A percentile compares a stretch with the other conserved stretches of the same genome.
Evolutionary conservation across 2,797 vertebrate genomes (phyloP).

Genomic region (Falco peregrinus): DNA sequence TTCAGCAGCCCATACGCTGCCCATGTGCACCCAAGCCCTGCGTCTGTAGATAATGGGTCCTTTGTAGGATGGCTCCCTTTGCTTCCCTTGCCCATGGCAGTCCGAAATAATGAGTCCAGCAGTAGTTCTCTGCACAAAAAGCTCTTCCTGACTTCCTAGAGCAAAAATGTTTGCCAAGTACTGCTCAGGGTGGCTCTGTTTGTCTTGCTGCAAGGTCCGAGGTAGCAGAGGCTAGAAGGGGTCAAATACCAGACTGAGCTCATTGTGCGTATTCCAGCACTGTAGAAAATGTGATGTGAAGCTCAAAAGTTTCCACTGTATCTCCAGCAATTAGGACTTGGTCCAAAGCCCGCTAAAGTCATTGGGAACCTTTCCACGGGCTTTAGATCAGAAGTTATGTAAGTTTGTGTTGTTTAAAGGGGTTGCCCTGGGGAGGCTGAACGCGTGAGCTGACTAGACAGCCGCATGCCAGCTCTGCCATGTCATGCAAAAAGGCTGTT

Average conservation of each 20-base stretch:
- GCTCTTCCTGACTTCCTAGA: conserved; percentile 5
- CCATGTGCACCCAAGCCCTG: not conserved
- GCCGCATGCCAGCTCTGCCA: not conserved
- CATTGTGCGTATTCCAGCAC: not conserved
- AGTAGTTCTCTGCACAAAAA: conserved; percentile 9
- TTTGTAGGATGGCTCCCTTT: not conserved
- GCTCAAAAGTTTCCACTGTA: conserved; percentile 33
- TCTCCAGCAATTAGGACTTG: conserved; percentile 11
- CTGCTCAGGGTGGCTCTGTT: not conserved
- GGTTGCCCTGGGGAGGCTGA: not conserved
- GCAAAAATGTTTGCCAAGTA: conserved; percentile 22
- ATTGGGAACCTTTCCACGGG: not conserved
- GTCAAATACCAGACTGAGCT: conserved; percentile 12
- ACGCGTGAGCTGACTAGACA: not conserved
- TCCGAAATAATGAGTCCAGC: conserved; percentile 18
- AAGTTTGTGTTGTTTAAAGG: conserved; percentile 5
- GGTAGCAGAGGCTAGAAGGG: not conserved
- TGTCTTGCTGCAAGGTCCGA: not conserved
- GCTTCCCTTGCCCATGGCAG: conserved; percentile 2
- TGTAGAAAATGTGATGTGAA: not conserved
- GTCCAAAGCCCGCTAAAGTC: not conserved
- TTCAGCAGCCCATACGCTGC: not conserved
- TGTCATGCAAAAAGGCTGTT: not conserved
- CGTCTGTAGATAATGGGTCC: not conserved
- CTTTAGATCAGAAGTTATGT: not conserved